Conservation (phyloP, 2,797 vertebrate species). For the Neosilurus hyrtlii region DNA sequence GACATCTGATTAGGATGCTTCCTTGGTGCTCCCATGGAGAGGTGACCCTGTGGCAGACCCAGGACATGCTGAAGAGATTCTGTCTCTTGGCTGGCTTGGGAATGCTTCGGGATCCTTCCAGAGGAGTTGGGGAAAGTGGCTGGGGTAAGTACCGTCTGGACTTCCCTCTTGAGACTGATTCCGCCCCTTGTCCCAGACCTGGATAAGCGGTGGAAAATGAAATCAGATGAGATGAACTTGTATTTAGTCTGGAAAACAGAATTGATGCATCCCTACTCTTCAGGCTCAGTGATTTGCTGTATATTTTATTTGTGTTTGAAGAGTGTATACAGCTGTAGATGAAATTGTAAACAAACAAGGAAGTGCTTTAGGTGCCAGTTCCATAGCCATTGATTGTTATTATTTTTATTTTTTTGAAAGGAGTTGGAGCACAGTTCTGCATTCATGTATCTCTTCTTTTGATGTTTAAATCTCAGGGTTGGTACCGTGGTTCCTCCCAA, state of each 20-base stretch:
- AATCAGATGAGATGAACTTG: no score
- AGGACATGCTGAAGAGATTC: no score
- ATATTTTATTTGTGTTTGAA: background rate
- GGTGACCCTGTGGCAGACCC: no score
- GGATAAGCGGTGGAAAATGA: no score
- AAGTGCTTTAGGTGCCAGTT: background rate
- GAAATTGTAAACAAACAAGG: conserved; percentile 6
- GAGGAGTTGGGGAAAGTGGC: no score
- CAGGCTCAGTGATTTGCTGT: background rate
- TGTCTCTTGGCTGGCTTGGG: no score
- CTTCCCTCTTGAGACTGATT: no score
- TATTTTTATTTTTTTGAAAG: background rate
- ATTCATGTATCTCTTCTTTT: conserved; percentile 8
- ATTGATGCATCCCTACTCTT: background rate
- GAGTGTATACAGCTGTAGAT: background rate
- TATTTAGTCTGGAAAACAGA: background rate
- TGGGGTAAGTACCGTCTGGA: no score
- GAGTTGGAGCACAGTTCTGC: background rate
- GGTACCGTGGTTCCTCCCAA: conserved; percentile 83
- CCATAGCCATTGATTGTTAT: background rate
- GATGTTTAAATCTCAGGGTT: conserved; percentile 70
- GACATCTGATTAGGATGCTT: no score
- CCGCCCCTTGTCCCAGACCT: no score
- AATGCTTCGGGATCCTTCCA: no score
- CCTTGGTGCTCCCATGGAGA: no score